These are phyloP conservation scores for Ormyrus rosae DNA, from an alignment of 2,888 invertebrate genomes.

Conservation along the genomic window DNA sequence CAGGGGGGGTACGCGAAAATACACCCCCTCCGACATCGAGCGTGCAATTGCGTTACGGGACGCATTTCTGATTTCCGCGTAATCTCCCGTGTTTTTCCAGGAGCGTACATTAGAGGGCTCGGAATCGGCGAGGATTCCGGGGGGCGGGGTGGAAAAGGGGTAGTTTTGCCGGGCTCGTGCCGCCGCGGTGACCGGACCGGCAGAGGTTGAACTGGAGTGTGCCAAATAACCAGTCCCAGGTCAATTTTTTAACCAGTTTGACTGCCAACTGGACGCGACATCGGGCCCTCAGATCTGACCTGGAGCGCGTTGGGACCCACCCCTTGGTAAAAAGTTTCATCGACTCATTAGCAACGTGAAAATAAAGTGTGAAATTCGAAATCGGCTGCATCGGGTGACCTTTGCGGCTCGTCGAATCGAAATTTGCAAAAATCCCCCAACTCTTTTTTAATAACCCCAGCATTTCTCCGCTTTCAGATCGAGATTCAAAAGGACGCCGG, in stretches of 20 bases:
- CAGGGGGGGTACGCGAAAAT: slow-evolving; percentile 59
- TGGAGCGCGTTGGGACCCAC: not conserved
- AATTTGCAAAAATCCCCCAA: too few relatives aligned
- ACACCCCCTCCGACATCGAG: slow-evolving; percentile 30
- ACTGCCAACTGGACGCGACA: not conserved
- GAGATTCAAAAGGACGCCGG: not conserved
- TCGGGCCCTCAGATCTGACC: not conserved
- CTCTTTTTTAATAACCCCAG: too few relatives aligned
- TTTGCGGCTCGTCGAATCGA: too few relatives aligned
- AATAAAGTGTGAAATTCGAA: not conserved
- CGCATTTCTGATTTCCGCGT: slow-evolving; percentile 38
- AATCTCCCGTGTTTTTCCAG: not conserved
- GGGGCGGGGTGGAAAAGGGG: too few relatives aligned
- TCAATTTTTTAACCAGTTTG: slow-evolving; percentile 43
- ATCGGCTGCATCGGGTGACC: too few relatives aligned
- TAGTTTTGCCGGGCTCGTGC: too few relatives aligned
- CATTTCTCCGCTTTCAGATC: not conserved
- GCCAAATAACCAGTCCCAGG: slow-evolving; percentile 36
- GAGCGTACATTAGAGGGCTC: not conserved
- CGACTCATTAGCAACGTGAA: not conserved
- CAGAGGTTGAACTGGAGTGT: slow-evolving; percentile 25
- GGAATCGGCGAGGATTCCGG: not conserved
- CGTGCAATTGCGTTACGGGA: slow-evolving; percentile 30
- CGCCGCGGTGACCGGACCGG: slow-evolving; percentile 4
- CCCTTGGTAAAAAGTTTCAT: not conserved